Conservation (phyloP, 2,797 vertebrate genomes). For the Syndactyla subalaris region DNA sequence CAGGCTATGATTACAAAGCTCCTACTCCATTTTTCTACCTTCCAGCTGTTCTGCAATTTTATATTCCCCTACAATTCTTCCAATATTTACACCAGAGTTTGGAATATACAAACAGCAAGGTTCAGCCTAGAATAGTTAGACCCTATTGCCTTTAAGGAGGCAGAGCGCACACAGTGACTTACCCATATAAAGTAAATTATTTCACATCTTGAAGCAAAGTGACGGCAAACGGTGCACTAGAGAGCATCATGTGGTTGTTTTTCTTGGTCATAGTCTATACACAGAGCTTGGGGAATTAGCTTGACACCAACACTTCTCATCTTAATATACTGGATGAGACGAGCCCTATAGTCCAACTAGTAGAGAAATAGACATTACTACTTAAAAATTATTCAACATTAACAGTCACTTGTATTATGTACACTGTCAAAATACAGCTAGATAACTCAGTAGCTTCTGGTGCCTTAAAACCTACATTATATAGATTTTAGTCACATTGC, state of each 20-base stretch:
- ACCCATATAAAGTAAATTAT: not conserved
- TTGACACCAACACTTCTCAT: not conserved
- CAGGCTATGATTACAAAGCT: not conserved
- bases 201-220: not conserved
- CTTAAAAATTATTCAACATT: not conserved
- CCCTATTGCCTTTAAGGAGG: not conserved
- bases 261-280: not conserved
- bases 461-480: not conserved
- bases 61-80: not conserved
- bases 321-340: not conserved
- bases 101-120: not conserved
- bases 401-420: not conserved
- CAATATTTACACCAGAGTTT: not conserved
- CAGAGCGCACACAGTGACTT: not conserved
- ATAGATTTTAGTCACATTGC: not conserved
- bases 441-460: not conserved
- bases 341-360: not conserved
- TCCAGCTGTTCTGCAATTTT: not conserved
- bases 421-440: not conserved
- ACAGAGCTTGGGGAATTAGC: not conserved
- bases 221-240: not conserved
- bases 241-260: not conserved
- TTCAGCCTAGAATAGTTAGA: not conserved
- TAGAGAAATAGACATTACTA: not conserved
- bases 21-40: not conserved